Base-by-base conservation (phyloP, 2,797 vertebrate genomes). In the Fundulus diaphanus region DNA sequence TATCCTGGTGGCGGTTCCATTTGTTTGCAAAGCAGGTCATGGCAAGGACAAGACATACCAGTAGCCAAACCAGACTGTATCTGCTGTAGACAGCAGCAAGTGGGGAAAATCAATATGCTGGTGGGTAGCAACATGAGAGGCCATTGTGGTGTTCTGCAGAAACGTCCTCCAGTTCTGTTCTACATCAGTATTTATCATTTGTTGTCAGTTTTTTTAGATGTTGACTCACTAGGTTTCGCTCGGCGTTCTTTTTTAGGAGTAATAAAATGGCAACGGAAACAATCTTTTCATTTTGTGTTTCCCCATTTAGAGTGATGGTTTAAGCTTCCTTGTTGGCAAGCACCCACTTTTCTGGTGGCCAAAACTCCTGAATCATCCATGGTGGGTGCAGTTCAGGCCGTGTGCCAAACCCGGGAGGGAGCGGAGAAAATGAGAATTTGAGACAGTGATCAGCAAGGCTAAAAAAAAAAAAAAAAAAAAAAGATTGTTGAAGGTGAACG, bases 1-100 rank as follows among this genome's bases (percentile, higher is more conserved):
- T 77, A 48, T 68, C 82, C 52, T 69, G 48, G 76, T 68, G 52
- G 75, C 79, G 66, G 44, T 78, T 86, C 66, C 68, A 61, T 79
- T 67, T 79, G 44, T 78, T 71, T 72, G 85, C 80, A 88, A 90
- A 78, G 79, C 74, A 87, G 92, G 90, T 93, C 88, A 84, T 52
- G 70, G 52, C 89, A 93, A 93, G 90, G 92, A 91, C 88, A 74
- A 83, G 76, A 72, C 52, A 83, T 79, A 78, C 80, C 74, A 65
- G 83, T 54, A 69, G 76, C 69, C 73, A 67, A 79, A 70, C 69
- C 66, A 73, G 76, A 70, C 87, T 83, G 77, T 76, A 82, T 89
- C 73, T 84, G 77, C 75, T 57, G 54, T 56, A 81, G 83, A 85
- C 79, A 84, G 83, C 73, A 76, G 76, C 31, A 68, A 79, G 78